These are phyloP conservation scores for Noturus placidus DNA, from an alignment of 2,113 vertebrate genomes.

Conservation along the genomic window DNA sequence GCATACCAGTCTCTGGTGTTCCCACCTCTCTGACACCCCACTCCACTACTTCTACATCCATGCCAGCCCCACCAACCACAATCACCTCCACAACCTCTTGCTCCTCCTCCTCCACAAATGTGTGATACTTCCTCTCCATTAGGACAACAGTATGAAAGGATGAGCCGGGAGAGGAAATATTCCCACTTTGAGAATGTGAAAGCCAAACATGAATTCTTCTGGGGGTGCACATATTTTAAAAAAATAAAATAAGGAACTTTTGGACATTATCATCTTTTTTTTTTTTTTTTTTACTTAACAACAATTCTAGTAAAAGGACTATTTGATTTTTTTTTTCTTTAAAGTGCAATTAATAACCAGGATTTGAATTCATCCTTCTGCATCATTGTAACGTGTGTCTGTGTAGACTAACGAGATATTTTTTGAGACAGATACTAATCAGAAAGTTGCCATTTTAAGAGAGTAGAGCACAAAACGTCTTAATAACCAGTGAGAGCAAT, in stretches of 20 bases:
- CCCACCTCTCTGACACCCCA: background rate
- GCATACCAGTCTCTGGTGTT: constrained; percentile 10
- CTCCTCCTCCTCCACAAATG: constrained; percentile 54
- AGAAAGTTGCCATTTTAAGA: constrained; percentile 48
- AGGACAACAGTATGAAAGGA: constrained; percentile 65
- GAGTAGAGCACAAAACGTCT: constrained; percentile 62
- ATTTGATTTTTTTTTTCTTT: constrained; percentile 62
- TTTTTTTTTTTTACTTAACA: constrained; percentile 61
- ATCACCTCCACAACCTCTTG: constrained; percentile 51
- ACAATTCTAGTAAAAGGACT: constrained; percentile 68
- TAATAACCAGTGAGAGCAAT: constrained; percentile 44
- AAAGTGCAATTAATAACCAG: constrained; percentile 80
- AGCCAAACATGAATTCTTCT: constrained; percentile 57
- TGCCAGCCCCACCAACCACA: constrained; percentile 54
- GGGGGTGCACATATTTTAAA: constrained; percentile 44
- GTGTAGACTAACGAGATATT: constrained; percentile 65
- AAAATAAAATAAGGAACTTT: constrained; percentile 43
- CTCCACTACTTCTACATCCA: background rate
- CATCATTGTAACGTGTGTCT: constrained; percentile 67
- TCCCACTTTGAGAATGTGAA: constrained; percentile 35
- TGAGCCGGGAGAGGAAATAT: background rate
- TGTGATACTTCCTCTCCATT: constrained; percentile 66
- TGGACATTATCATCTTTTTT: constrained; percentile 12
- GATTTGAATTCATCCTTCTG: constrained; percentile 70
- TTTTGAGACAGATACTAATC: constrained; percentile 58